These are phyloP conservation scores for Tiliacea aurago DNA, from an alignment of 2,888 invertebrate species.

Conservation along the genomic window DNA sequence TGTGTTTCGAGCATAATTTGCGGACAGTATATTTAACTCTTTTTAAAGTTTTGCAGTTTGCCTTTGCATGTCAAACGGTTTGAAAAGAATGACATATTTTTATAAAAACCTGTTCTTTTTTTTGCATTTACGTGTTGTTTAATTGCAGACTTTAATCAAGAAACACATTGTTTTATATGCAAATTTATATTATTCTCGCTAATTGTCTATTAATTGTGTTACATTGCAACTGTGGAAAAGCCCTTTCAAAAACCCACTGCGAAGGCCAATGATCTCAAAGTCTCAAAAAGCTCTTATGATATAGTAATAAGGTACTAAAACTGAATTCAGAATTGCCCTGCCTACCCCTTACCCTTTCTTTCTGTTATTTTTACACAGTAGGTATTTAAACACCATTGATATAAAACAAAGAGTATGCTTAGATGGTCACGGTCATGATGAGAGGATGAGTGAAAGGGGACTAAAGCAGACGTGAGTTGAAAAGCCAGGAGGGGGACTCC, in stretches of 20 bases:
- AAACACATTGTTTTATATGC: neutral
- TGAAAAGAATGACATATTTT: neutral
- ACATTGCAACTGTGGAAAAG: neutral
- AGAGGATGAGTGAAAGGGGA: too few relatives aligned
- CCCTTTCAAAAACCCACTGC: neutral
- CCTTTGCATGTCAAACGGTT: conserved; percentile 30
- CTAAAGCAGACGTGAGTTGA: too few relatives aligned
- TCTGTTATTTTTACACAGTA: too few relatives aligned
- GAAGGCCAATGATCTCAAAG: neutral
- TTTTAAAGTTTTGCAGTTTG: conserved; percentile 1
- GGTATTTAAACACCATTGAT: too few relatives aligned
- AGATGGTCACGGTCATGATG: too few relatives aligned
- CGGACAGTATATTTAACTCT: conserved; percentile 27
- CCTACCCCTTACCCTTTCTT: too few relatives aligned
- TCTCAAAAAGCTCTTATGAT: neutral
- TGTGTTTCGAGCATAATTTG: conserved; percentile 31
- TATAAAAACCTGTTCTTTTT: neutral
- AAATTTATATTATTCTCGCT: neutral
- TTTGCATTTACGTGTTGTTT: neutral
- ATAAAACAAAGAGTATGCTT: too few relatives aligned
- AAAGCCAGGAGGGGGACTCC: too few relatives aligned
- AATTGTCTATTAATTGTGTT: neutral
- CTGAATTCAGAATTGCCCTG: too few relatives aligned
- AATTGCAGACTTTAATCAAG: neutral
- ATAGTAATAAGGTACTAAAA: neutral